Base-by-base conservation (phyloP, 23 tunicate genomes). In the Styela plicata region DNA sequence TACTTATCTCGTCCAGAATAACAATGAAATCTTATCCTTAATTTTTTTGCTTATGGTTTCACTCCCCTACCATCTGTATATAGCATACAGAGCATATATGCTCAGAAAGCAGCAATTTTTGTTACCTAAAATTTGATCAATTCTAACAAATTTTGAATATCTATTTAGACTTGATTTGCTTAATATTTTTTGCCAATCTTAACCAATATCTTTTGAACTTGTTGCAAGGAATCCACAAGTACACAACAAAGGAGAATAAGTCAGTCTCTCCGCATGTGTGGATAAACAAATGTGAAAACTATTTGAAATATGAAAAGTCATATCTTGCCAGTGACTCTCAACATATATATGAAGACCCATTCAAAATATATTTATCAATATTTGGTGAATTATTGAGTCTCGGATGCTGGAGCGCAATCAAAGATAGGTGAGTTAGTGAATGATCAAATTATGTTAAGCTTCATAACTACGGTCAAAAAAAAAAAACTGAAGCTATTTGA, bases 351-450 rank as follows among this genome's bases (percentile, higher is more conserved):
- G 32, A 33, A 21, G 77, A 71, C 29, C 36, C 36, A 19, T 71
- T 71, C 77, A 22, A 71, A 3, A 2, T 18, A 22, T 71, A 18
- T 34, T 30, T 71, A 32, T 31, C 35, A n/a, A 27, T 71, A 28
- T 71, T 71, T 32, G 77, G 77, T 28, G 37, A 71, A 32, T 3
- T 71, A 21, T 34, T 71, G 24, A 71, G 77, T 17, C 3, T 30
- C 17, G 77, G 77, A 30, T 71, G 37, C 36, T 71, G 77, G 77
- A 29, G 34, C 3, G 77, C 32, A 21, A 5, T 25, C 16, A 66
- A 66, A 17, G 31, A 66, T 10, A 66, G 31, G 71, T 66, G 17
- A 66, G 71, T n/a, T n/a, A n/a, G n/a, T n/a, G n/a, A n/a, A n/a
- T n/a, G n/a, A n/a, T n/a, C n/a, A n/a, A n/a, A n/a, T n/a, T n/a